phyloP scores from a whole-genome alignment of 1,140 invertebrate species.

The Lepidostoma basale region DNA sequence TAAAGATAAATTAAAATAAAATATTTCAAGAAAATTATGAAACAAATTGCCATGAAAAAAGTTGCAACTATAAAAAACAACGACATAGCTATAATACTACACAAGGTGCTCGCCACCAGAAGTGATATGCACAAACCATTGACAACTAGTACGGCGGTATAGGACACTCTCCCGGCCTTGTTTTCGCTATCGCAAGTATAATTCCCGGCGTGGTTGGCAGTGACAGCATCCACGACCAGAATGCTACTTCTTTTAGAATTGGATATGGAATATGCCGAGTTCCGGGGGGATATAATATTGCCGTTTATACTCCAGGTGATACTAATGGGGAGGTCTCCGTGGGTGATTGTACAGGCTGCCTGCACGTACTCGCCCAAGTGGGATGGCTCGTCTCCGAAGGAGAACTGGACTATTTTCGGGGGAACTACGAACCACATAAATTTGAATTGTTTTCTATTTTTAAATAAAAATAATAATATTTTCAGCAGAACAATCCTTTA shows the following conservation, averaged over 20 bases:
- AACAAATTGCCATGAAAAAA: not conserved
- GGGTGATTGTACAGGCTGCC: slow-evolving; percentile 82
- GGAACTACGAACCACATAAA: slow-evolving; percentile 59
- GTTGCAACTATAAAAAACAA: slow-evolving; percentile 2
- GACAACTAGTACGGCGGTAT: slow-evolving; percentile 70
- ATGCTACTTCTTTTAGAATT: slow-evolving; percentile 73
- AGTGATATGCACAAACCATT: slow-evolving; percentile 65
- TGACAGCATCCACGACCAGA: slow-evolving; percentile 74
- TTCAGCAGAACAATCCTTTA: too few species aligned
- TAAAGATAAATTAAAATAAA: slow-evolving; percentile 49
- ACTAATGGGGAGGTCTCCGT: slow-evolving; percentile 82
- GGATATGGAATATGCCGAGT: slow-evolving; percentile 66
- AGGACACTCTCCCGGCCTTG: slow-evolving; percentile 68
- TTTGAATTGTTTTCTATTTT: too few species aligned
- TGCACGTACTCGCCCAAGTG: slow-evolving; percentile 75
- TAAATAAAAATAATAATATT: not conserved
- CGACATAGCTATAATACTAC: not conserved
- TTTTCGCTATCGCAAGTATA: slow-evolving; percentile 84
- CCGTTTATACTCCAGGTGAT: slow-evolving; percentile 76
- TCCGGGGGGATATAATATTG: slow-evolving; percentile 63
- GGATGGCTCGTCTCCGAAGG: slow-evolving; percentile 68
- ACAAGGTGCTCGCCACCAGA: not conserved
- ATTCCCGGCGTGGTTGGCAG: slow-evolving; percentile 74
- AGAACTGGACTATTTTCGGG: slow-evolving; percentile 66
- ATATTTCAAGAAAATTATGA: slow-evolving; percentile 19